Conservation (phyloP, 2,113 vertebrate species). For the Nothocercus julius region DNA sequence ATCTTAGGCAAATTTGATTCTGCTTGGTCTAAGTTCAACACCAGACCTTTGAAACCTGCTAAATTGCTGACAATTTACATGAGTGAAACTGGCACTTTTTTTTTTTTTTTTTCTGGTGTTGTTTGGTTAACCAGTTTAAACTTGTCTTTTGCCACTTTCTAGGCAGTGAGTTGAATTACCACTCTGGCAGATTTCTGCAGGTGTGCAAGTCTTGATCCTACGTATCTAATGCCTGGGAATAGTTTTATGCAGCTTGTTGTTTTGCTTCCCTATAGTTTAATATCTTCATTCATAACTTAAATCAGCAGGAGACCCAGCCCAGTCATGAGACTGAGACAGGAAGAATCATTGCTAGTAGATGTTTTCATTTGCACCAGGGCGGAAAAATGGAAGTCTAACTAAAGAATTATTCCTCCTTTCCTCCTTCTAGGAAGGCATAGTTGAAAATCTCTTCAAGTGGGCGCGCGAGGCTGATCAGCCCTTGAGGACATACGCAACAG, state of each 20-base stretch:
- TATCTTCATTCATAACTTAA: not conserved
- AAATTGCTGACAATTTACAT: not conserved
- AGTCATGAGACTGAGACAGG: not conserved
- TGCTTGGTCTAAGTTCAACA: not conserved
- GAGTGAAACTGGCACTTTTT: not conserved
- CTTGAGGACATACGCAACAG: slow-evolving; percentile 92
- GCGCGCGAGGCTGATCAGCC: slow-evolving; percentile 95
- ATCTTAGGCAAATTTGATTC: not conserved
- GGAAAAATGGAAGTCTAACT: not conserved
- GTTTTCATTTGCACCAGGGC: not conserved
- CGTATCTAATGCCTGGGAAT: not conserved
- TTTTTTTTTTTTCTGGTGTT: not conserved
- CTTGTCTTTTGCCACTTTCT: not conserved
- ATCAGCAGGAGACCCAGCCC: not conserved
- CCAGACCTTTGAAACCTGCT: not conserved
- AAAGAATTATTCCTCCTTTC: slow-evolving; percentile 14
- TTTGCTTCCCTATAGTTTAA: not conserved
- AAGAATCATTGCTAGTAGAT: not conserved
- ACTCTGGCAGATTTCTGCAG: not conserved
- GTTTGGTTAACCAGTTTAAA: not conserved
- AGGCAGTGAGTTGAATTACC: not conserved
- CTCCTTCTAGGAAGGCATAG: slow-evolving; percentile 91
- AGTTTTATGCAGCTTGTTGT: not conserved
- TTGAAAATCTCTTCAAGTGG: slow-evolving; percentile 98
- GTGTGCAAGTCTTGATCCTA: not conserved